Evolutionary conservation across 1,140 invertebrate species (phyloP), one percentile per base, ranked within the genome.

Genomic region (Drosophila sp.): DNA sequence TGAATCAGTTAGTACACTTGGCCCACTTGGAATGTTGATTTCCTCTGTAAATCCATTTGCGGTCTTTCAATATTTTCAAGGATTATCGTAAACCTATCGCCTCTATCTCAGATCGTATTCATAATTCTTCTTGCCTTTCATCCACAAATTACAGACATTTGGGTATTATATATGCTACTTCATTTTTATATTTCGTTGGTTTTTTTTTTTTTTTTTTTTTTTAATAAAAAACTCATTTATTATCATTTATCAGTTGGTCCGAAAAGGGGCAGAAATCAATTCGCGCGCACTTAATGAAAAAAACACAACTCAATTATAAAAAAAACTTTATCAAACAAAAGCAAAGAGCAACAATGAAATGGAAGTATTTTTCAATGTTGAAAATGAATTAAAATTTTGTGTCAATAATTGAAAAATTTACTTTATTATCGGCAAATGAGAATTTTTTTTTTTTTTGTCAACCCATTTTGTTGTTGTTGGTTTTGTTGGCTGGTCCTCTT

Each of bases 181-280:
- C 38, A 17, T 40, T n/a, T 40, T 40, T 23, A 25, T 47, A 47
- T 47, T 25, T 7, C 44, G 23, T 47, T 35, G 33, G 33, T 8
- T 10, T 35, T 50, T 50, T 10, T 0, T 11, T 1, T 62, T 27
- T 50, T 27, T 62, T 32, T 62, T 62, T 29, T 30, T 50, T 33
- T 75, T 66, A 75, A 78, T 70, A 56, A 67, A 74, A 70, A 74
- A 74, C 66, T 78, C 70, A 76, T 86, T 86, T 86, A 86, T 86
- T 84, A 86, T 79, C 82, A 87, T 87, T 86, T 87, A 86, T 87
- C 86, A 86, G 81, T 83, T 86, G 80, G 56, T 86, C 75, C 82
- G 60, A 61, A 64, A 29, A 73, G 41, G 30, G 72, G 30, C 79
- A 70, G 66, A 82, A 86, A 86, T 87, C 83, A 83, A 87, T 87